Conservation (phyloP, 2,888 invertebrate genomes). For the Drosophila phalerata region DNA sequence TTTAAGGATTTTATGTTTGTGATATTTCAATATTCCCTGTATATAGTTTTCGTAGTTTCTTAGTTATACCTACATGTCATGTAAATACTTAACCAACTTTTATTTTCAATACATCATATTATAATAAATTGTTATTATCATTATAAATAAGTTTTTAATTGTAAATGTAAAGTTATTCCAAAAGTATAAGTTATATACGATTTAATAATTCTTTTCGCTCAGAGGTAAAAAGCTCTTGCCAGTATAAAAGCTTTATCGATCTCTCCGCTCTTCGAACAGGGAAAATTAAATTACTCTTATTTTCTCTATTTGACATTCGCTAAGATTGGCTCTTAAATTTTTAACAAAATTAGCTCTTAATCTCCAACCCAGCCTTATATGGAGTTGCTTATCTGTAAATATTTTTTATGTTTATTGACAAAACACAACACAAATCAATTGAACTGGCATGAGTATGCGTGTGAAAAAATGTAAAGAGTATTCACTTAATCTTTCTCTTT, state of each 20-base stretch:
- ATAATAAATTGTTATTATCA: neutral
- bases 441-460: neutral
- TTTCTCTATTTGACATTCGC: neutral
- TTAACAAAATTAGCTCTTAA: neutral
- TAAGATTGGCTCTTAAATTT: neutral
- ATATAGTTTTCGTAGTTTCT: constrained; percentile 2
- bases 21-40: neutral
- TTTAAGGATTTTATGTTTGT: neutral
- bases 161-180: too few relatives aligned
- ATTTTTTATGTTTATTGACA: neutral
- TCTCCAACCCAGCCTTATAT: constrained; percentile 8
- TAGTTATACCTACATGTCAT: neutral
- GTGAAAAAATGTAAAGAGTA: neutral
- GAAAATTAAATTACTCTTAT: neutral
- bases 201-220: neutral
- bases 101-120: neutral
- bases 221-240: neutral
- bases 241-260: constrained; percentile 2
- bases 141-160: neutral
- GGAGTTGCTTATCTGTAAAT: neutral
- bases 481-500: neutral
- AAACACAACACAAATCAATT: neutral
- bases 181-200: too few relatives aligned
- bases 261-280: neutral
- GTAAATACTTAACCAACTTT: neutral